Evolutionary conservation across 2,113 vertebrate genomes (phyloP).

Genomic region (Thymallus thymallus): DNA sequence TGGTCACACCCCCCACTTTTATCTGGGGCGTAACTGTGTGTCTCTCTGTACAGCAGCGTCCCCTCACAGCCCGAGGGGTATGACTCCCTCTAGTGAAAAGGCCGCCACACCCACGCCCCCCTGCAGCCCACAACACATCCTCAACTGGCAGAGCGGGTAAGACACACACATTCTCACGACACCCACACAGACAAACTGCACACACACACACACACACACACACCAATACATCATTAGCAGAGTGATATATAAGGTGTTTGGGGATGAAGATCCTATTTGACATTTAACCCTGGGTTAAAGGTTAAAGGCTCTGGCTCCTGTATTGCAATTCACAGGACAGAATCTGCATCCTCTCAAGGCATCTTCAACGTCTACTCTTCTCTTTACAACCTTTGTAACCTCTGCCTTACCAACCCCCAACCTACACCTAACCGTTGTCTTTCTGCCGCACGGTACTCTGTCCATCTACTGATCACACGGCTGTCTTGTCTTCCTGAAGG

Average conservation of each 20-base stretch:
- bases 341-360: not conserved
- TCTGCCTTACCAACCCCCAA: conserved; percentile 18
- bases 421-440: conserved; percentile 28
- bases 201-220: not conserved
- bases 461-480: conserved; percentile 13
- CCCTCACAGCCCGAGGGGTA: conserved; percentile 96
- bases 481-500: not conserved
- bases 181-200: conserved; percentile 10
- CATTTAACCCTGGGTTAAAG: not conserved
- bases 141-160: conserved; percentile 96
- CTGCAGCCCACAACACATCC: conserved; percentile 93
- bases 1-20: not conserved
- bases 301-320: not conserved
- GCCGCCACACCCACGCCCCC: conserved; percentile 89
- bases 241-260: not conserved
- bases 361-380: not conserved
- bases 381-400: not conserved
- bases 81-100: conserved; percentile 87
- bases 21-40: conserved; percentile 7
- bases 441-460: not conserved
- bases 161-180: conserved; percentile 48
- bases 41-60: conserved; percentile 81
- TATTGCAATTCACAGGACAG: not conserved
- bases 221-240: not conserved
- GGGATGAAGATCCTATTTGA: no score